Conservation (phyloP, 1,140 invertebrate genomes). For the Papilio dardanus region DNA sequence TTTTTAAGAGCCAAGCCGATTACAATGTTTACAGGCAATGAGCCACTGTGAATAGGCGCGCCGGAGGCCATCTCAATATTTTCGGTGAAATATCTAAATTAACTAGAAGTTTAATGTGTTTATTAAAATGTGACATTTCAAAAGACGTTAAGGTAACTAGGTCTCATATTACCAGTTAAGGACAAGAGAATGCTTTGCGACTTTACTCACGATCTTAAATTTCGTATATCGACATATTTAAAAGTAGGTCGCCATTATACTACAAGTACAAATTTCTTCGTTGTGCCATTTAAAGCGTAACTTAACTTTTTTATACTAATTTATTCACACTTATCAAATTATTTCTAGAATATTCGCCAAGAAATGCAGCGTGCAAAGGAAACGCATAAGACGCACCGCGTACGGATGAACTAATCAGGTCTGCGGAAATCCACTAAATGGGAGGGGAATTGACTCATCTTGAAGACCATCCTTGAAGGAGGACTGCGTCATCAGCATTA, state of each 20-base stretch:
- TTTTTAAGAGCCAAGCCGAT: constrained; percentile 27
- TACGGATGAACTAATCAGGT: neutral
- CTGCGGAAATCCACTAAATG: constrained; percentile 1
- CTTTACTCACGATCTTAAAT: neutral
- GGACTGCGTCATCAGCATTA: neutral
- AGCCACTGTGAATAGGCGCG: neutral
- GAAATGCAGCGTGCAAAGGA: neutral
- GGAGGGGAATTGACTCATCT: neutral
- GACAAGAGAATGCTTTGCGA: neutral
- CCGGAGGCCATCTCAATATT: neutral
- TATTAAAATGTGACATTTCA: neutral
- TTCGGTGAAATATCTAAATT: neutral
- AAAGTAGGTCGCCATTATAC: neutral
- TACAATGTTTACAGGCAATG: constrained; percentile 23
- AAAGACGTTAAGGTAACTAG: neutral
- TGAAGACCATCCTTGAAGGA: neutral
- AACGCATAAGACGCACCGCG: neutral
- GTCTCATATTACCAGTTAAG: neutral
- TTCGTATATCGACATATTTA: neutral
- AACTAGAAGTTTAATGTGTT: neutral
- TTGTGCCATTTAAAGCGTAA: neutral
- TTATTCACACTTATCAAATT: neutral
- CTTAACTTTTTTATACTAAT: neutral
- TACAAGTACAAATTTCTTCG: neutral
- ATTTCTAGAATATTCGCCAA: neutral